These are phyloP conservation scores for Scaptomyza polygonia DNA, from an alignment of 2,888 invertebrate genomes.

Conservation along the genomic window DNA sequence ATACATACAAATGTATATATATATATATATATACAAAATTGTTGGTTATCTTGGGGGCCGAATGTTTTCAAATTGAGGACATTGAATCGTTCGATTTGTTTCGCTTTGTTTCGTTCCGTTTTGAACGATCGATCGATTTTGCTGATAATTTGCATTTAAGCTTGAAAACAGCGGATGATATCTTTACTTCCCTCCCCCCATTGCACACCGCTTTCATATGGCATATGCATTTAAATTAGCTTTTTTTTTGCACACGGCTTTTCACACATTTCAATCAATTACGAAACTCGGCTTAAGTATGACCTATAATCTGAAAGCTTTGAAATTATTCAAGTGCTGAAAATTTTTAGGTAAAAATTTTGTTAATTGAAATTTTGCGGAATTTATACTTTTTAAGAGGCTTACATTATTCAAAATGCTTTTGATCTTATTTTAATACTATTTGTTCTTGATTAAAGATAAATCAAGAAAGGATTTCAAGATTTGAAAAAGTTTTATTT, in stretches of 20 bases:
- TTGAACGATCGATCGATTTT: constrained; percentile 29
- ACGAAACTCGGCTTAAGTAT: neutral
- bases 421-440: too few relatives aligned
- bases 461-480: too few relatives aligned
- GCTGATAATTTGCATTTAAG: constrained; percentile 47
- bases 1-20: neutral
- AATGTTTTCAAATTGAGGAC: constrained; percentile 18
- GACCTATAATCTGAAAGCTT: constrained; percentile 3
- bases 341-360: too few relatives aligned
- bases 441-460: too few relatives aligned
- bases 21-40: neutral
- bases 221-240: neutral
- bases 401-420: too few relatives aligned
- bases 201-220: neutral
- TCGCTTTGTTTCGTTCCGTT: constrained; percentile 2
- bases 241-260: constrained; percentile 42
- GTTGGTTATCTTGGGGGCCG: constrained; percentile 4
- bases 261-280: neutral
- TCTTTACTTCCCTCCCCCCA: constrained; percentile 23
- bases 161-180: constrained; percentile 23
- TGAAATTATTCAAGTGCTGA: neutral
- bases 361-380: too few relatives aligned
- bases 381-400: too few relatives aligned
- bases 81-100: constrained; percentile 16
- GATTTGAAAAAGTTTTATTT: too few relatives aligned